Base-by-base conservation (phyloP, 2,797 vertebrate species). In the Macroramphosus scolopax region DNA sequence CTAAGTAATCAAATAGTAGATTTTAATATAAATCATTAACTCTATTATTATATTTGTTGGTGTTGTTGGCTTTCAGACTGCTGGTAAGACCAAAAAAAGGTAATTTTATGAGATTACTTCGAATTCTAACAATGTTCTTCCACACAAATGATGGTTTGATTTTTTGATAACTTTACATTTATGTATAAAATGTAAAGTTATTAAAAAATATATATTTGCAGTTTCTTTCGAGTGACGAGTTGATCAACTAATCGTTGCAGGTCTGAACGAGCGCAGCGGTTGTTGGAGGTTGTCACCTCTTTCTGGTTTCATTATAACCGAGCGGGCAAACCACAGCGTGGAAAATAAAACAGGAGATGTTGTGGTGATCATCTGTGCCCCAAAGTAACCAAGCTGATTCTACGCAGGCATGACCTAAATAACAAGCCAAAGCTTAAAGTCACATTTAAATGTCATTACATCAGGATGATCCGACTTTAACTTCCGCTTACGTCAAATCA, bases 381-480 rank as follows among this genome's bases (percentile, higher is more conserved):
- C 51, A 62, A 57, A 68, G 65, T 81, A 72, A 82, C 68, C 58
- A 43, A 28, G 42, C 64, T 60, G 59, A 67, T 57, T 52, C 63
- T 37, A 40, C 56, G 46, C 43, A 52, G 60, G 61, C 54, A 63
- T 80, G 87, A 83, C 84, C 85, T 84, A 84, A 83, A 89, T 86
- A 86, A 78, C 69, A 40, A 28, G 61, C 66, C 62, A 62, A 75
- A 77, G 80, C 81, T 86, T 74, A 78, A 84, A 80, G 70, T 80
- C 68, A 32, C 68, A 80, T 63, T 77, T 70, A 81, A 82, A 83
- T 83, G 68, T 75, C 80, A 81, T 85, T 82, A 85, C 45, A 74
- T 72, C 71, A 71, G 77, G 73, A 84, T 85, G 73, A 83, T 81
- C 80, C 78, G 76, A 65, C 85, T 68, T 83, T 79, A 72, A 81